Evolutionary conservation across 2,888 invertebrate species (phyloP), one percentile per base, ranked within the genome.

Genomic region (Carpatolechia fugitivella): DNA sequence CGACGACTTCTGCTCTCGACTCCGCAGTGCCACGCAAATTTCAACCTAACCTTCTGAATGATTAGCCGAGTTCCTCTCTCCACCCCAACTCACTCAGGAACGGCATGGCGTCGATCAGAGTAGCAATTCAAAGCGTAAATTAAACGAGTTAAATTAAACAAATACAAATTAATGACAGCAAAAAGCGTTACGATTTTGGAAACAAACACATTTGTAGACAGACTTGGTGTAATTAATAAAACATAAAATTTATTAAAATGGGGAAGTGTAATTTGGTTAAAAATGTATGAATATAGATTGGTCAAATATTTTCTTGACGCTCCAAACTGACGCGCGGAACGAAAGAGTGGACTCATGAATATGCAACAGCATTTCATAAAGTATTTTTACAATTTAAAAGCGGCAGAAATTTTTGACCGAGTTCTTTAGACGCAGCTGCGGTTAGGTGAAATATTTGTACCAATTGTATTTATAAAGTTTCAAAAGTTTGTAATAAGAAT

Each of bases 131-230:
- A 74, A 69, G 74, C 72, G 69, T 68, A 76, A 79, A 78, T 80
- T 78, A 79, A 81, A 81, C 72, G 76, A 80, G 79, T 80, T 76
- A 76, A 81, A 81, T 79, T 78, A 78, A 72, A 80, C 76, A 80
- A 82, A 82, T 80, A 76, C n/a, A 76, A 80, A 79, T 82, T 77
- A 78, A 80, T 76, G 74, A 74, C 76, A 74, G 72, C 72, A 76
- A 81, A 80, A 80, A 75, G 73, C 72, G 72, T 66, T 62, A 65
- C 68, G 69, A 76, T 78, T 81, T 77, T 70, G 69, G 60, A 70
- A 74, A 78, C 69, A 78, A 74, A 74, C 69, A 70, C 66, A 74
- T 73, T 74, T 72, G 72, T 71, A 59, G 60, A 60, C 61, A 69
- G 65, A 68, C 62, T 70, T 58, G 52, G 60, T 68, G 68, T 65